Evolutionary conservation across 2,797 vertebrate species (phyloP).

Genomic region (Xiphophorus birchmanni): DNA sequence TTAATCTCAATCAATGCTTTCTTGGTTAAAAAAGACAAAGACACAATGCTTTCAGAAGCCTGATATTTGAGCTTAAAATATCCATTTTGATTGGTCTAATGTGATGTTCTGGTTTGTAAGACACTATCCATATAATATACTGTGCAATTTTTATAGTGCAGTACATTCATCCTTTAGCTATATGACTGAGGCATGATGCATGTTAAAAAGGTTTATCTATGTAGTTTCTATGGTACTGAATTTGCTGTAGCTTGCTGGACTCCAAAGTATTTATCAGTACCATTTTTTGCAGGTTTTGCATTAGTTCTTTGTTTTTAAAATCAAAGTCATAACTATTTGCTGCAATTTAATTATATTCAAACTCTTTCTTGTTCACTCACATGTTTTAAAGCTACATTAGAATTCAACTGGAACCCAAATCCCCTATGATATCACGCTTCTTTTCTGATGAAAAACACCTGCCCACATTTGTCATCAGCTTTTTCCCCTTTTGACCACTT

Average conservation of each 20-base stretch:
- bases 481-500: slow-evolving; percentile 18
- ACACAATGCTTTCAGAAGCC: no score
- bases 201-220: not conserved
- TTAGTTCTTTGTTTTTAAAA: not conserved
- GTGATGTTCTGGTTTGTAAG: no score
- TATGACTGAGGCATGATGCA: not conserved
- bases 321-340: not conserved
- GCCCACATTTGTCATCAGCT: slow-evolving; percentile 33
- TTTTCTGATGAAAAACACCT: slow-evolving; percentile 39
- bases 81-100: not conserved
- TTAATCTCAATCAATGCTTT: not conserved
- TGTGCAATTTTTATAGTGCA: not conserved
- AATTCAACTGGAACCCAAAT: not conserved
- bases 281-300: not conserved
- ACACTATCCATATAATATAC: not conserved
- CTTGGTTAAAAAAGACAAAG: not conserved
- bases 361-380: not conserved
- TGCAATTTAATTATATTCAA: not conserved
- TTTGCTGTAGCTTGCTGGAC: not conserved
- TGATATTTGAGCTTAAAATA: no score
- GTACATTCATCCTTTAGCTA: not conserved
- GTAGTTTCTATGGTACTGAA: not conserved
- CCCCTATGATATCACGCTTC: slow-evolving; percentile 8
- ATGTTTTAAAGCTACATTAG: slow-evolving; percentile 4
- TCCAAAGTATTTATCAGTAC: not conserved